phyloP scores from a whole-genome alignment of 2,888 invertebrate species.

The Acronicta alni region DNA sequence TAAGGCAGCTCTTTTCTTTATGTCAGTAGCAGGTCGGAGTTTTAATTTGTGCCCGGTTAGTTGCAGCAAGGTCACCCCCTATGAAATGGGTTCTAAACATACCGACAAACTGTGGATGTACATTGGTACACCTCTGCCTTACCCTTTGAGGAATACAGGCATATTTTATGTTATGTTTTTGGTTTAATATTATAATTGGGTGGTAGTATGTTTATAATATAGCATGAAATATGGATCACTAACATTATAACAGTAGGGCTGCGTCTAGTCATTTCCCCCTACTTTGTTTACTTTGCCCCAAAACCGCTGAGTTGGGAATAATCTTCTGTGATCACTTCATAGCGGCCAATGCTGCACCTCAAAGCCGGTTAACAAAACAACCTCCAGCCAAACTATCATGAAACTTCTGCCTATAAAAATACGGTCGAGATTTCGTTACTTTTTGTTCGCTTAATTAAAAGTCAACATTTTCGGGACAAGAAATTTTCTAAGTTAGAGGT shows the following conservation, averaged over 20 bases:
- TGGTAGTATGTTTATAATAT: too few species aligned
- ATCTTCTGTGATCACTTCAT: constrained; percentile 49
- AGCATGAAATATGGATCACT: background rate
- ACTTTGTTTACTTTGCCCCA: constrained; percentile 20
- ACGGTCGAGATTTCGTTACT: constrained; percentile 21
- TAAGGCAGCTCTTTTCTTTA: too few species aligned
- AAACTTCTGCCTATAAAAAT: background rate
- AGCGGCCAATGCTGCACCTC: constrained; percentile 17
- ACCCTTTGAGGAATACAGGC: too few species aligned
- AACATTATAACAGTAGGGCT: background rate
- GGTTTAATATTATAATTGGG: too few species aligned
- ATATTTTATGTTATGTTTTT: too few species aligned
- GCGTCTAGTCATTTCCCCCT: constrained; percentile 3
- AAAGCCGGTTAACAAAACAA: constrained; percentile 27
- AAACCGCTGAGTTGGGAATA: constrained; percentile 35
- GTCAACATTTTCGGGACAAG: constrained; percentile 48
- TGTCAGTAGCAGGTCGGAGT: too few species aligned
- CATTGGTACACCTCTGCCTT: too few species aligned
- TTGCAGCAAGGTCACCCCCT: too few species aligned
- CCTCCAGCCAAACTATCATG: constrained; percentile 1
- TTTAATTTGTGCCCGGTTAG: too few species aligned
- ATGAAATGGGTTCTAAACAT: too few species aligned
- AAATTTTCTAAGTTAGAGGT: constrained; percentile 47
- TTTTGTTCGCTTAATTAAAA: constrained; percentile 48
- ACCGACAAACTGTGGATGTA: too few species aligned